Percentiles rank a stretch among this genome's conserved stretches.
Conservation (phyloP, 2,113 vertebrate species). For the Muscicapa adusta region DNA sequence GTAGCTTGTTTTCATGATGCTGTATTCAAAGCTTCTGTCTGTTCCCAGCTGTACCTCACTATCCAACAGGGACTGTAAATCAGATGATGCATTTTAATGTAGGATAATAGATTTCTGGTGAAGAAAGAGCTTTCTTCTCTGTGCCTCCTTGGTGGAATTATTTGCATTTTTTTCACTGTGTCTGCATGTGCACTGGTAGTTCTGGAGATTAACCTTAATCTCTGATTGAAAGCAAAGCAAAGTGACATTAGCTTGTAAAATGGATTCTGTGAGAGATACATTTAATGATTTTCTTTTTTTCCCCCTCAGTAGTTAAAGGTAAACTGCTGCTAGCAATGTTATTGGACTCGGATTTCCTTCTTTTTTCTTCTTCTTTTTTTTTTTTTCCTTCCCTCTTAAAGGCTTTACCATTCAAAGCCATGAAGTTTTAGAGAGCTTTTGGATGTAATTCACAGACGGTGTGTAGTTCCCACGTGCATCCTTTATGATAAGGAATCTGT, state of each 20-base stretch:
- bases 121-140: background rate
- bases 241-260: constrained; percentile 35
- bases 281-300: background rate
- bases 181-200: background rate
- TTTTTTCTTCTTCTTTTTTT: background rate
- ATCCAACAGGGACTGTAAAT: background rate
- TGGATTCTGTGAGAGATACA: background rate
- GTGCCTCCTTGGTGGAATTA: background rate
- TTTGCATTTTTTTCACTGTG: background rate
- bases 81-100: constrained; percentile 36
- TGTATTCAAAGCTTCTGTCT: background rate
- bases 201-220: constrained; percentile 38
- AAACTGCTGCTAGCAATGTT: background rate
- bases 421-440: background rate
- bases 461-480: background rate
- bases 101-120: constrained; percentile 12
- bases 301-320: background rate
- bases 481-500: background rate
- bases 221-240: constrained; percentile 29
- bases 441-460: background rate
- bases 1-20: background rate
- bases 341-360: background rate
- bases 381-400: background rate
- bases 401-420: background rate
- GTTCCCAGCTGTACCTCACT: background rate